Base-by-base conservation (phyloP, 2,797 vertebrate species). In the Epinephelus awoara region DNA sequence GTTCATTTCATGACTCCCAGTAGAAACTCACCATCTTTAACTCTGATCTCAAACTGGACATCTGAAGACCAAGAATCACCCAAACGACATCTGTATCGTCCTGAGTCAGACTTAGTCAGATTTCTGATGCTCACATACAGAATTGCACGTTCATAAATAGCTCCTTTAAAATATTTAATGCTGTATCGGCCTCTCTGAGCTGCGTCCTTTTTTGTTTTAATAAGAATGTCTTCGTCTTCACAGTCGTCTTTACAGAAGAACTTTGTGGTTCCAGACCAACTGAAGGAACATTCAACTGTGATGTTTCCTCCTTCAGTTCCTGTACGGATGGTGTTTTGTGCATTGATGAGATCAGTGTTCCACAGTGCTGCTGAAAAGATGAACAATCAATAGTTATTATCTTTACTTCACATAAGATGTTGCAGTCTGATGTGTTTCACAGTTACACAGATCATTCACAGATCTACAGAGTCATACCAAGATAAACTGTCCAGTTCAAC, bases 101-200 rank as follows among this genome's bases (percentile, higher is more conserved):
- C 87, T 2, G 71, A 23, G 56, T 86, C 88, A n/a, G 82, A 71
- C 67, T 51, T 51, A 1, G 0, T 78, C 78, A 90, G 63, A 0
- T 75, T 19, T 42, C 27, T 79, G 87, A 91, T 85, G 75, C 19
- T 85, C 82, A 88, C 87, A 58, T 19, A 0, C 15, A 87, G 0
- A 38, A 13, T 0, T 23, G 2, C 0, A 7, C 0, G 6, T 46
- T 15, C 9, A 11, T 11, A 13, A 44, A 44, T 2, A 0, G 25
- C 0, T 19, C 9, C 21, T 40, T 63, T 1, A 6, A 6, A 2
- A 34, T 83, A 80, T 2, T 19, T 0, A 42, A 85, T 71, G 55
- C 50, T 69, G 67, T 85, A 90, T 74, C 87, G 73, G 38, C n/a
- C 85, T 0, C 7, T n/a, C 6, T 44, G 11, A 69, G 1, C 13